phyloP scores from a whole-genome alignment of 2,797 vertebrate species.

The Hemitrygon akajei region DNA sequence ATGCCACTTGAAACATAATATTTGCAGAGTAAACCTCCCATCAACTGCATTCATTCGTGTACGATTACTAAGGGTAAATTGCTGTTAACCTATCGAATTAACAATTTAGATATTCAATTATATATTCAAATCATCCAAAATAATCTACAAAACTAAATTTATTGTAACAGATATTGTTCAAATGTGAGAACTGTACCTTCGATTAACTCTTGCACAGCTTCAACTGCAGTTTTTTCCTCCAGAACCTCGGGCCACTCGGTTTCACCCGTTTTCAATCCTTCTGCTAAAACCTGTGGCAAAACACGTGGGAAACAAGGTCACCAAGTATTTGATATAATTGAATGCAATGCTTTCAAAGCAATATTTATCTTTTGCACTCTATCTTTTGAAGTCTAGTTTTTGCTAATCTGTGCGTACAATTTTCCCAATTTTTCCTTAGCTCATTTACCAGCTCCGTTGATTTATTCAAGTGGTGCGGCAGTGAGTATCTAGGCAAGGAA shows the following conservation, averaged over 20 bases:
- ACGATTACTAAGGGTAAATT: not conserved
- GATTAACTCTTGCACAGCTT: constrained; percentile 71
- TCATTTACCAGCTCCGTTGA: not conserved
- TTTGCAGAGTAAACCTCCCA: not conserved
- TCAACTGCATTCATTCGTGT: not conserved
- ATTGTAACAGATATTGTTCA: not conserved
- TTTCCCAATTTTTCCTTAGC: not conserved
- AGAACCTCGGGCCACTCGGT: constrained; percentile 79
- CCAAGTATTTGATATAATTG: too few species aligned
- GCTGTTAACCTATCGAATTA: not conserved
- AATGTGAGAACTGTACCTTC: constrained; percentile 60
- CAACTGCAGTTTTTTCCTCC: constrained; percentile 66
- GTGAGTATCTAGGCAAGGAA: not conserved
- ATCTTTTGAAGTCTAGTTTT: not conserved
- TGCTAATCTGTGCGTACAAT: not conserved
- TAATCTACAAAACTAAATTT: not conserved
- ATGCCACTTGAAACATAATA: not conserved
- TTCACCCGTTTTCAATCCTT: constrained; percentile 73
- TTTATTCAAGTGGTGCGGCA: not conserved
- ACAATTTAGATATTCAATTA: not conserved
- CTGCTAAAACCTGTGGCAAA: constrained; percentile 68
- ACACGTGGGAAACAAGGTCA: constrained; percentile 29
- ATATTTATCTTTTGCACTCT: not conserved
- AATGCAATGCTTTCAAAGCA: too few species aligned
- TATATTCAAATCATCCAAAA: not conserved